Percentiles rank a stretch among this genome's conserved stretches.
phyloP scores from a whole-genome alignment of 2,888 invertebrate species.

The Hyposoter didymator region DNA sequence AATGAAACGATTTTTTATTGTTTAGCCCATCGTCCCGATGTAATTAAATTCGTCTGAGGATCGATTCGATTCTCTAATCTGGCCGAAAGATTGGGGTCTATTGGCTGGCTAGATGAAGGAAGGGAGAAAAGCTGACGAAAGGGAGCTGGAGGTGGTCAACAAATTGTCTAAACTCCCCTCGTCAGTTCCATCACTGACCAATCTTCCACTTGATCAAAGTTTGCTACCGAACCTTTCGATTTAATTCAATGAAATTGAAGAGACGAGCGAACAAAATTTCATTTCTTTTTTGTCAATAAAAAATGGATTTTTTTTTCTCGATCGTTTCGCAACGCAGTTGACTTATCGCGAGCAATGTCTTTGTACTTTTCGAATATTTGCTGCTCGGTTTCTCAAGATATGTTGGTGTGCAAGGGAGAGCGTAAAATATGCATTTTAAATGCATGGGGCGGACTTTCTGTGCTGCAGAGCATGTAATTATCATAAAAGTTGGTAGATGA shows the following conservation, averaged over 20 bases:
- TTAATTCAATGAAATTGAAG: not conserved
- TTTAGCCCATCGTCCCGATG: no score
- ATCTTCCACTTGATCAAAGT: not conserved
- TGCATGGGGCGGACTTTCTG: constrained; percentile 20
- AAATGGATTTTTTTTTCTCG: not conserved
- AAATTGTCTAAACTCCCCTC: not conserved
- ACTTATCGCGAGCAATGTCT: not conserved
- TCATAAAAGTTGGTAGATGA: constrained; percentile 69
- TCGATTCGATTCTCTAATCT: not conserved
- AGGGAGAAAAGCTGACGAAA: not conserved
- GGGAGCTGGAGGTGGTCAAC: constrained; percentile 7
- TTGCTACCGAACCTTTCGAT: constrained; percentile 12
- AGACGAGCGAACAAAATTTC: not conserved
- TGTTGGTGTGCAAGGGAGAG: not conserved
- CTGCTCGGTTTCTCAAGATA: not conserved
- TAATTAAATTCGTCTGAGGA: not conserved
- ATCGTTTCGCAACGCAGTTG: not conserved
- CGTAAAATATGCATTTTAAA: constrained; percentile 37
- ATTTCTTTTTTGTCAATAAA: not conserved
- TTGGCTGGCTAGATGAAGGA: not conserved
- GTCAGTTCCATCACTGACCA: constrained; percentile 7
- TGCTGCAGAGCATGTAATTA: constrained; percentile 64
- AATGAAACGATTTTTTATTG: no score
- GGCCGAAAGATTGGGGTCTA: not conserved
- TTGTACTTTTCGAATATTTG: constrained; percentile 6